A percentile compares a stretch with the other conserved stretches of the same genome.
phyloP scores from a whole-genome alignment of 2,113 vertebrate genomes.

The Lathamus discolor region DNA sequence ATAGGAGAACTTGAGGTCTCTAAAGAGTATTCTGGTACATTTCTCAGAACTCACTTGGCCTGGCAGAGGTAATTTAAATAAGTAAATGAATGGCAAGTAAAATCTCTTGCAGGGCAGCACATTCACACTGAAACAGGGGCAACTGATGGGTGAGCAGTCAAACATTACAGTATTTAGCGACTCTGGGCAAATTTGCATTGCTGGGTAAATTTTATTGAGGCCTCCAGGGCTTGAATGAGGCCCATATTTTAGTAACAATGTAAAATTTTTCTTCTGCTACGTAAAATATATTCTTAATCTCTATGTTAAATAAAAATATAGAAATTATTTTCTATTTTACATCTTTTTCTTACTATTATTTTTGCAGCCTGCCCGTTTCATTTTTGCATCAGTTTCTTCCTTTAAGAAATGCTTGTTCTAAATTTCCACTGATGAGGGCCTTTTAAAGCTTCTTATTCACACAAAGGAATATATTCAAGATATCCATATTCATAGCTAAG shows the following conservation, averaged over 20 bases:
- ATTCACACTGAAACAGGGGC: not conserved
- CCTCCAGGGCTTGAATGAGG: not conserved
- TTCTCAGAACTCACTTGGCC: not conserved
- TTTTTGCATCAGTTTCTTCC: not conserved
- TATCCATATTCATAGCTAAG: not conserved
- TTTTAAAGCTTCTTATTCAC: not conserved
- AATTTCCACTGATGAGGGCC: not conserved
- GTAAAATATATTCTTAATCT: not conserved
- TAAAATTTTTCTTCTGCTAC: not conserved
- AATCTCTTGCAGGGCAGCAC: not conserved
- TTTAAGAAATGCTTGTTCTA: not conserved
- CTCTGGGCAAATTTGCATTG: not conserved
- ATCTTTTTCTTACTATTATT: not conserved
- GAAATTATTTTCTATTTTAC: not conserved
- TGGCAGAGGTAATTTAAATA: conserved; percentile 21
- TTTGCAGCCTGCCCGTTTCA: not conserved
- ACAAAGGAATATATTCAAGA: not conserved
- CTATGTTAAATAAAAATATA: not conserved
- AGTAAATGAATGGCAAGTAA: not conserved
- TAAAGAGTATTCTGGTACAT: not conserved
- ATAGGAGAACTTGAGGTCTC: not conserved
- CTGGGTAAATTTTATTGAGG: not conserved
- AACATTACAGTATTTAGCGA: not conserved
- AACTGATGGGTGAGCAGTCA: not conserved
- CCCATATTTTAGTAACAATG: not conserved